These are phyloP conservation scores for Oxyura jamaicensis DNA, from an alignment of 2,113 vertebrate genomes.

Conservation along the genomic window DNA sequence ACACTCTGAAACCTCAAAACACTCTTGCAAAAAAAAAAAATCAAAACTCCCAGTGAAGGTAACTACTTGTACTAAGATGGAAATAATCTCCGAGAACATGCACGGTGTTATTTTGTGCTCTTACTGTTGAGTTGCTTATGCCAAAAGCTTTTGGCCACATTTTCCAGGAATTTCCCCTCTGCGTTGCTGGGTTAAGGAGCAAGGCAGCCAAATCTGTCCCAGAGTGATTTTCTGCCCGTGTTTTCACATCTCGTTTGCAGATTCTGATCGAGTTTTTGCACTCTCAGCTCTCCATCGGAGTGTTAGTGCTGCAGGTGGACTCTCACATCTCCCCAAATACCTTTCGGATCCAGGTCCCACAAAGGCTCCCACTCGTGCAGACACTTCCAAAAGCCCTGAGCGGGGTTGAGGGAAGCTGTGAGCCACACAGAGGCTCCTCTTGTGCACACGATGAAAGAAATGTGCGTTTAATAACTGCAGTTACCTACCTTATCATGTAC, in stretches of 20 bases:
- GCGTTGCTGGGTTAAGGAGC: not conserved
- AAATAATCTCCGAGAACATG: not conserved
- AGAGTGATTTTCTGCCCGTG: not conserved
- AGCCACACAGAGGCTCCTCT: not conserved
- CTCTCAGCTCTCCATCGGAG: not conserved
- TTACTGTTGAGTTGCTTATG: not conserved
- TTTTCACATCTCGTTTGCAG: not conserved
- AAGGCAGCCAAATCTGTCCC: not conserved
- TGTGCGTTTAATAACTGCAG: not conserved
- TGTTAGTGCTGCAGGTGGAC: not conserved
- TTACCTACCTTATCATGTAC: not conserved
- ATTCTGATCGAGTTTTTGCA: not conserved
- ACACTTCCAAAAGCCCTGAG: not conserved
- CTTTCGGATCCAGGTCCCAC: not conserved
- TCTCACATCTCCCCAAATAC: not conserved
- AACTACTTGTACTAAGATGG: not conserved
- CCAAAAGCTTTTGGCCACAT: not conserved
- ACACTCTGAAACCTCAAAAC: not conserved
- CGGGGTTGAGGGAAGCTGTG: not conserved
- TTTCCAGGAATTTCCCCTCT: not conserved
- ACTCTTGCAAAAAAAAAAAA: not conserved
- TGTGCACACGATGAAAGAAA: not conserved
- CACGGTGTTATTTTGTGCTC: not conserved
- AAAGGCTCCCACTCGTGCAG: fast-evolving
- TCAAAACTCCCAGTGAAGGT: not conserved